Percentiles rank a stretch among this genome's conserved stretches.
Conservation (phyloP, 2,113 vertebrate species). For the Pachycephala philippinensis region DNA sequence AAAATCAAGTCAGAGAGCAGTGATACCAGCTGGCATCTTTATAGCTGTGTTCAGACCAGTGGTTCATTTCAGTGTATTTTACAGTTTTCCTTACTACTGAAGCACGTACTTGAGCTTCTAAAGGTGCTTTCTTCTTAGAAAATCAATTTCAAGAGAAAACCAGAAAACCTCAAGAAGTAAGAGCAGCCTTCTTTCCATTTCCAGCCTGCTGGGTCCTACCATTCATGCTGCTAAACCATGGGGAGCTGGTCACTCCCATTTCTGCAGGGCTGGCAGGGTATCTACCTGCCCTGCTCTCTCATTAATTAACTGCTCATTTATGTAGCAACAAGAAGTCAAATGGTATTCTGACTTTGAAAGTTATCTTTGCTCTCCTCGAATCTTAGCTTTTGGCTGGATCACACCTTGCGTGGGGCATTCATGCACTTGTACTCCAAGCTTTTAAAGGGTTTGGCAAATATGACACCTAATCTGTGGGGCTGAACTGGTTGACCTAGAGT, state of each 20-base stretch:
- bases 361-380: neutral
- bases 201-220: neutral
- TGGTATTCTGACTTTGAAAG: neutral
- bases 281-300: neutral
- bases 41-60: neutral
- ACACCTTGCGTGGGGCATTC: neutral
- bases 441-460: neutral
- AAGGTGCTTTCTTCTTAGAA: neutral
- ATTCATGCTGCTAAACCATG: neutral
- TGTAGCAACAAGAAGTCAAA: neutral
- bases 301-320: neutral
- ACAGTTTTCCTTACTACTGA: neutral
- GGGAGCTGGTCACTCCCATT: neutral
- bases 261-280: neutral
- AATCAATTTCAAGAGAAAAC: neutral
- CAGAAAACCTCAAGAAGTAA: neutral
- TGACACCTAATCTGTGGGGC: neutral
- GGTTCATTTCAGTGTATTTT: neutral
- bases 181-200: neutral
- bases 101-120: neutral
- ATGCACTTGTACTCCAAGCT: neutral
- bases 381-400: neutral
- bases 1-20: neutral
- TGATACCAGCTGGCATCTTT: neutral
- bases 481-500: neutral